Conservation (phyloP, 2,113 vertebrate genomes). For the Malurus elegans region DNA sequence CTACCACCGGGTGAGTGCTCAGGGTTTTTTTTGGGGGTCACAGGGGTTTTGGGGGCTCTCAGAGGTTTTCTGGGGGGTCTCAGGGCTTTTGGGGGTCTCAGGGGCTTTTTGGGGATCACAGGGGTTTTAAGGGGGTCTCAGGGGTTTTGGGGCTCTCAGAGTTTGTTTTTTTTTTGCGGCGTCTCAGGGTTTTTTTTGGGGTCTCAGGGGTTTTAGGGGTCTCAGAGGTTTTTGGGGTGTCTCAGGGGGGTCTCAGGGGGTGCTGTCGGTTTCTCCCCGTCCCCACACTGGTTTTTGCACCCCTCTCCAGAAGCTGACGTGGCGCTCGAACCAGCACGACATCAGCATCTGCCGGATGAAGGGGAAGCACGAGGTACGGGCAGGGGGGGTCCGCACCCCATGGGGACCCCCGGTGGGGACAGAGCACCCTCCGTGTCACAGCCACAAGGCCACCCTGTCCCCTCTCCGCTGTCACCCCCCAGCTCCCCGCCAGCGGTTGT, state of each 20-base stretch:
- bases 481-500: background rate
- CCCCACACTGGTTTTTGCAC: background rate
- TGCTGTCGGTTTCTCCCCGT: background rate
- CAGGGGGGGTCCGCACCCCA: rapidly evolving
- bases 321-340: conserved; percentile 92
- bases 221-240: too few species aligned
- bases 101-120: too few species aligned
- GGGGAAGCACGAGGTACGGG: conserved; percentile 90
- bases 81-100: rapidly evolving
- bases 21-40: too few species aligned
- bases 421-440: background rate
- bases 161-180: too few species aligned
- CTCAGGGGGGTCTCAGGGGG: rapidly evolving
- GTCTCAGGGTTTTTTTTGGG: too few species aligned
- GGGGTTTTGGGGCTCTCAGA: too few species aligned
- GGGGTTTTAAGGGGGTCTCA: too few species aligned
- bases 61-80: too few species aligned
- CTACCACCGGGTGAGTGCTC: conserved; percentile 85
- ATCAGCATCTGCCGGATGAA: conserved; percentile 96
- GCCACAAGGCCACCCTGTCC: background rate
- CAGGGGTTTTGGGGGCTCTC: rapidly evolving
- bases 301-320: conserved; percentile 84
- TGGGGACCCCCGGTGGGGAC: background rate
- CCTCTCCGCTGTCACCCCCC: rapidly evolving
- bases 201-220: too few species aligned